Evolutionary conservation across 2,797 vertebrate species (phyloP).

Genomic region (Acanthopagrus latus): DNA sequence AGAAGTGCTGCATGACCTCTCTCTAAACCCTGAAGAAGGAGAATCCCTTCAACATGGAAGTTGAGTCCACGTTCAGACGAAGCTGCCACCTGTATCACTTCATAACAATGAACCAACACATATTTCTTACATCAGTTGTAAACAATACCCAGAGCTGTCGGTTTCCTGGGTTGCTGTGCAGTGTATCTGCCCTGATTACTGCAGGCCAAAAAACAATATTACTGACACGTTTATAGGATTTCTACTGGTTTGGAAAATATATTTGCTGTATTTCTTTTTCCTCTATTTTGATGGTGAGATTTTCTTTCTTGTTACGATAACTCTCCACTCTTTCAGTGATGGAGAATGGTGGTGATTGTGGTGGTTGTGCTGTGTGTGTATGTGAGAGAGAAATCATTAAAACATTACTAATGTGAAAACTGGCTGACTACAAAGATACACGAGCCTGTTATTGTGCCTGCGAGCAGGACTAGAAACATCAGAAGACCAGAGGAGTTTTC

Average conservation of each 20-base stretch:
- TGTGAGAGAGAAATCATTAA: neutral
- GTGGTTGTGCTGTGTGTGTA: neutral
- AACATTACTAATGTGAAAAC: neutral
- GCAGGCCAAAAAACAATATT: constrained; percentile 11
- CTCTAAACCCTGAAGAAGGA: too few species aligned
- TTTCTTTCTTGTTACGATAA: neutral
- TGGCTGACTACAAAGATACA: neutral
- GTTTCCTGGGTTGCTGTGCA: constrained; percentile 1
- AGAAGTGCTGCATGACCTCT: too few species aligned
- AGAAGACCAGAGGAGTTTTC: too few species aligned
- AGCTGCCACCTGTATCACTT: constrained; percentile 1
- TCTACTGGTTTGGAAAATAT: constrained; percentile 11
- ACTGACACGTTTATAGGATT: constrained; percentile 12
- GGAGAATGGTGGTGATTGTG: neutral
- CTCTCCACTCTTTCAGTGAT: neutral
- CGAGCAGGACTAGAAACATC: too few species aligned
- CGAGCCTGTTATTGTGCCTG: neutral
- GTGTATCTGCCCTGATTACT: constrained; percentile 11
- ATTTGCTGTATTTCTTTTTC: constrained; percentile 7
- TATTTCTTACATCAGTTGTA: neutral
- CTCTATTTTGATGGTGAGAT: neutral
- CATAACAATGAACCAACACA: neutral
- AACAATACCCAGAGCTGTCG: neutral
- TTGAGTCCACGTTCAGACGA: neutral
- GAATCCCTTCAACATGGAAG: neutral